phyloP scores from a whole-genome alignment of 1,140 invertebrate genomes.

The Platorchestia sp. region DNA sequence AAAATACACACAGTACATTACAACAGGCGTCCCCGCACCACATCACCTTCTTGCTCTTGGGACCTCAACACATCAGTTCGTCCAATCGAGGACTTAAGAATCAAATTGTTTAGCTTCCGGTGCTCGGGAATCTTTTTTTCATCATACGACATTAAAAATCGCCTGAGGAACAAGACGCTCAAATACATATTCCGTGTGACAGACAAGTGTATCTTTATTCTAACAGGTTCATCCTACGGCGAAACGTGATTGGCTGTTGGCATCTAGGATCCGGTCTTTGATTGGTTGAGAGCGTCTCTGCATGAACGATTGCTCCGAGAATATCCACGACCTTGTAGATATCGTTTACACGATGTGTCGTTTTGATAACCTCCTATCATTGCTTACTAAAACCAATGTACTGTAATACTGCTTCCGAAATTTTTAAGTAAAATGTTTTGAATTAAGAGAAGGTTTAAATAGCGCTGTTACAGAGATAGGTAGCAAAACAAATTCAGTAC shows the following conservation, averaged over 20 bases:
- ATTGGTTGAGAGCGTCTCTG: not conserved
- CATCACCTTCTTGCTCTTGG: not conserved
- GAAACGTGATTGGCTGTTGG: not conserved
- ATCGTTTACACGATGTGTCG: not conserved
- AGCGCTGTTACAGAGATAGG: not conserved
- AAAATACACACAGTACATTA: slow-evolving; percentile 45
- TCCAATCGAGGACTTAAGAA: not conserved
- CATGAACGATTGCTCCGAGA: slow-evolving; percentile 20
- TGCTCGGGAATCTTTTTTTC: not conserved
- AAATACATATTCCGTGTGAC: not conserved
- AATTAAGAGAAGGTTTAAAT: not conserved
- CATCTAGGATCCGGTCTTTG: not conserved
- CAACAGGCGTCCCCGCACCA: slow-evolving; percentile 24
- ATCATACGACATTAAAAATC: not conserved
- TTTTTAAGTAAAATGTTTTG: not conserved
- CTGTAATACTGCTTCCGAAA: not conserved
- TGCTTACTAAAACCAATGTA: not conserved
- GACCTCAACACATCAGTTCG: not conserved
- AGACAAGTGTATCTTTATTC: slow-evolving; percentile 19
- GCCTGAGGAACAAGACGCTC: not conserved
- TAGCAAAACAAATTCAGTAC: not conserved
- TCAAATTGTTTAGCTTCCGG: not conserved
- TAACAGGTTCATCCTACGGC: slow-evolving; percentile 35
- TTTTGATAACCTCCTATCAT: not conserved
- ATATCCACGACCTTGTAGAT: not conserved